Base-by-base conservation (phyloP, 2,888 invertebrate genomes). In the Tiliacea aurago region DNA sequence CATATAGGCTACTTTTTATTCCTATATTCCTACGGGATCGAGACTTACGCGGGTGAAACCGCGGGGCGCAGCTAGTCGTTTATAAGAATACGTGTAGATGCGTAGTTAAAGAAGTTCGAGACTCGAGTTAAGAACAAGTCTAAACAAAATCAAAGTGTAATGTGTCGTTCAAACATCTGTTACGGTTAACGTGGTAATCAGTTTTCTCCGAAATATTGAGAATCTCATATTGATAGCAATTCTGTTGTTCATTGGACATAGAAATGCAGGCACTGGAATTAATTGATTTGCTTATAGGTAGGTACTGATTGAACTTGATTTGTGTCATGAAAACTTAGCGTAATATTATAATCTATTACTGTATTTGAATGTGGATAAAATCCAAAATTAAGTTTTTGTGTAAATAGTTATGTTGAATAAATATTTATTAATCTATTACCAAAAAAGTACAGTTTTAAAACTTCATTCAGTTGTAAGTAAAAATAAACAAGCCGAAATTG, bases 91-190 rank as follows among this genome's bases (percentile, higher is more conserved):
- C 0, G 43, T 37, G 10, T 28, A 41, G 23, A 63, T 70, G 62
- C 45, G 59, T 59, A 76, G 18, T 68, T 63, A 56, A 72, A 70
- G 20, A 66, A 76, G 56, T 75, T 80, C 5, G 33, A 62, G 15
- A 15, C 70, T 10, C n/a, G 37, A 79, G 74, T 55, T 63, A 43
- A 58, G 68, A 79, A 76, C 18, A 79, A 80, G 51, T 66, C 70
- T 66, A 75, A 79, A 79, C 76, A 79, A 79, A 79, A 79, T 79
- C 66, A 79, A 79, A 79, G 56, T 79, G 75, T 75, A 70, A 80
- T 80, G 47, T 69, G 70, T 65, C 75, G 55, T 55, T 53, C 75
- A 65, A 75, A 62, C 80, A 80, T 66, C 41, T 76, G 78, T 70
- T 80, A 80, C 70, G 7, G 11, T 43, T 55, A 56, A 70, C 28